Evolutionary conservation across 2,113 vertebrate genomes (phyloP).

Genomic region (Dasyurus viverrinus): DNA sequence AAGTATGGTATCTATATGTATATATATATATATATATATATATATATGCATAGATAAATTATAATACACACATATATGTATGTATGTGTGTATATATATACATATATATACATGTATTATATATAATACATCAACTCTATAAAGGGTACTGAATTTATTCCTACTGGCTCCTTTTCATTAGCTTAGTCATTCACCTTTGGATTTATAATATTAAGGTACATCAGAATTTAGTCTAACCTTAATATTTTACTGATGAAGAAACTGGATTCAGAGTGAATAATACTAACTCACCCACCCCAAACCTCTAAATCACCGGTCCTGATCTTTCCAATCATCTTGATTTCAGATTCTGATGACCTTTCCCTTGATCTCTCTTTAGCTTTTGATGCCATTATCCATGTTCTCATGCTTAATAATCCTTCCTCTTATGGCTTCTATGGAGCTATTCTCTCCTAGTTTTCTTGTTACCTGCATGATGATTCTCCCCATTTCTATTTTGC

Average conservation of each 20-base stretch:
- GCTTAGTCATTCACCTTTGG: background rate
- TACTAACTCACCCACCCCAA: background rate
- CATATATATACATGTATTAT: too few species aligned
- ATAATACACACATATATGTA: too few species aligned
- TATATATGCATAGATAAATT: too few species aligned
- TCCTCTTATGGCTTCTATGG: background rate
- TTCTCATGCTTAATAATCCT: background rate
- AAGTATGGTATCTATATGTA: background rate
- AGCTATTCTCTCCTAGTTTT: background rate
- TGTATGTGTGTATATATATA: too few species aligned
- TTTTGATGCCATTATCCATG: background rate
- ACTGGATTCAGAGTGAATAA: background rate
- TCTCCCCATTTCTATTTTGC: background rate
- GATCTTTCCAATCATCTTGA: background rate
- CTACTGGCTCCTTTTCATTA: background rate
- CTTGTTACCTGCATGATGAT: background rate
- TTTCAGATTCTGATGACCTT: background rate
- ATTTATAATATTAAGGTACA: background rate
- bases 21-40: too few species aligned
- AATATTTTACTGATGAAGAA: background rate
- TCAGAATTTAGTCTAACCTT: background rate
- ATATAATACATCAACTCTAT: background rate
- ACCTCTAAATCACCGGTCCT: background rate
- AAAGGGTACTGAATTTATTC: background rate
- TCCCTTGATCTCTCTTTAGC: background rate